Conservation (phyloP, 2,113 vertebrate genomes). For the Bothrops jararaca region DNA sequence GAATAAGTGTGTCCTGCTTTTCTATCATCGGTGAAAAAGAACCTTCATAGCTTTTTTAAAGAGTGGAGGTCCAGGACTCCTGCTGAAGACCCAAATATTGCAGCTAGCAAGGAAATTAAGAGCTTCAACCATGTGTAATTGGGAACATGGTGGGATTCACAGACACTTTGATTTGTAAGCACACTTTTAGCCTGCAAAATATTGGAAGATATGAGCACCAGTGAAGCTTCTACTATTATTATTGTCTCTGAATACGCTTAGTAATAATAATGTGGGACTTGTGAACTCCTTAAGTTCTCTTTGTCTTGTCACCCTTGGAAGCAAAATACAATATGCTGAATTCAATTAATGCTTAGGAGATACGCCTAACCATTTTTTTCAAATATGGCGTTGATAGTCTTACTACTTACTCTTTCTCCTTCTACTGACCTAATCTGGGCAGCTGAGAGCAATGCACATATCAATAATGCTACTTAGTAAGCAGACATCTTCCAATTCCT, state of each 20-base stretch:
- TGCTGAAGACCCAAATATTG: neutral
- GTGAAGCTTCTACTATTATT: neutral
- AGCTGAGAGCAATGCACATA: neutral
- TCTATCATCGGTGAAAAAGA: neutral
- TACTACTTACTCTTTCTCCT: neutral
- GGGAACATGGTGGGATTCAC: neutral
- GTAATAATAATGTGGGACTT: neutral
- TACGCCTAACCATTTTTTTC: neutral
- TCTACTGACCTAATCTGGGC: neutral
- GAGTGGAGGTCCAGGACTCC: neutral
- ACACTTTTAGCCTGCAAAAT: neutral
- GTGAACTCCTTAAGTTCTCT: neutral
- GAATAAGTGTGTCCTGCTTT: neutral
- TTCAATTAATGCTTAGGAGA: neutral
- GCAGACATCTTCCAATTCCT: neutral
- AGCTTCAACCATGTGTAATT: neutral
- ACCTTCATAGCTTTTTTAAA: neutral
- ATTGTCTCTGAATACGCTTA: neutral
- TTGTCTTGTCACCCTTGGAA: neutral
- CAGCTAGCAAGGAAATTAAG: neutral
- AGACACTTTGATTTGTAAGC: neutral
- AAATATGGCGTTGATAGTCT: neutral
- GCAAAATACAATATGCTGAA: neutral
- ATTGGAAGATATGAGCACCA: neutral
- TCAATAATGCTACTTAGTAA: neutral